A percentile compares a stretch with the other conserved stretches of the same genome.
Conservation (phyloP, 2,797 vertebrate species). For the Rhinella marina region DNA sequence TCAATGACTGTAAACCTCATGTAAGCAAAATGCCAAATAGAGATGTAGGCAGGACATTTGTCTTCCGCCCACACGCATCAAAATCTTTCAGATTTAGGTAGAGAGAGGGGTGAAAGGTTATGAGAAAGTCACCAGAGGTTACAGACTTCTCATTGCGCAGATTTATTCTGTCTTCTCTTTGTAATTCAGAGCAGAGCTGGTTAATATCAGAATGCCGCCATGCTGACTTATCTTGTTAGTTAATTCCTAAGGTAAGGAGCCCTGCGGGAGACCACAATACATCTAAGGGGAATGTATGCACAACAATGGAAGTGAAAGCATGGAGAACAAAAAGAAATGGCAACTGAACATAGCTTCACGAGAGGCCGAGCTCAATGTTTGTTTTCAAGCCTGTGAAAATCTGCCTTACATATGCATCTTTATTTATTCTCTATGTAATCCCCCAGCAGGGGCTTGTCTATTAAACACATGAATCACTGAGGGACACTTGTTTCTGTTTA, state of each 20-base stretch:
- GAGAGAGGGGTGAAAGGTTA: slow-evolving; percentile 52
- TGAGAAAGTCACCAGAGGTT: slow-evolving; percentile 43
- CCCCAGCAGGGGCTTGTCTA: slow-evolving; percentile 37
- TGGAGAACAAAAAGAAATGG: slow-evolving; percentile 29
- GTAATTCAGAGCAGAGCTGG: slow-evolving; percentile 53
- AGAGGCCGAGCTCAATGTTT: slow-evolving; percentile 44
- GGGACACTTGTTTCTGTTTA: slow-evolving; percentile 12
- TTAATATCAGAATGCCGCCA: slow-evolving; percentile 58
- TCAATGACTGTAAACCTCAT: not conserved
- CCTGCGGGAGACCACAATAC: slow-evolving; percentile 39
- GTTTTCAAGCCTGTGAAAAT: slow-evolving; percentile 38
- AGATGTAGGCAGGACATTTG: slow-evolving; percentile 27
- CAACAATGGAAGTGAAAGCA: slow-evolving; percentile 51
- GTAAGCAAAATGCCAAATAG: slow-evolving; percentile 14
- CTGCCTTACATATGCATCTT: slow-evolving; percentile 27
- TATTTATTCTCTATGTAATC: slow-evolving; percentile 48
- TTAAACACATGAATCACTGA: slow-evolving; percentile 21
- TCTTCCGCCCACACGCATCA: slow-evolving; percentile 51
- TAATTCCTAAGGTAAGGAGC: slow-evolving; percentile 56
- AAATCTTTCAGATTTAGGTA: slow-evolving; percentile 37
- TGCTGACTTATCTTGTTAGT: slow-evolving; percentile 54
- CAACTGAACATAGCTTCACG: slow-evolving; percentile 37
- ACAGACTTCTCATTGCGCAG: slow-evolving; percentile 39
- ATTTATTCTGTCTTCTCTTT: slow-evolving; percentile 44
- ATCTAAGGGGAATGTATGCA: slow-evolving; percentile 47